Evolutionary conservation across 2,888 invertebrate species (phyloP), one percentile per base, ranked within the genome.

Genomic region (Epinotia bilunana): DNA sequence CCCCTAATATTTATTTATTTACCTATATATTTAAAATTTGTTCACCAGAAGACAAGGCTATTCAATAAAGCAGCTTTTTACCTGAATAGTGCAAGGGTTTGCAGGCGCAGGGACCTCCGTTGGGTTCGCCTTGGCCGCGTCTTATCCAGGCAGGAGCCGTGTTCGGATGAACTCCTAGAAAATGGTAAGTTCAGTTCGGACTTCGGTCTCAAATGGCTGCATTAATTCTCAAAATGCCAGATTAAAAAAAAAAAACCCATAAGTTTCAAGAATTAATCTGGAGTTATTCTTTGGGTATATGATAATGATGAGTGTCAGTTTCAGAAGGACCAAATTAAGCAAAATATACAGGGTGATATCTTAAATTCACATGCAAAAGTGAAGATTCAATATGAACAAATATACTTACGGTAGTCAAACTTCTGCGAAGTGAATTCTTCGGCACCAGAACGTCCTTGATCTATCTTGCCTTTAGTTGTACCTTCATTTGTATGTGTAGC

Each of bases 61-160:
- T 67, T 18, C 2, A 67, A 57, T 61, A n/a, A 16, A 18, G 18
- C 39, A 39, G 39, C 9, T 43, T 28, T 58, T 69, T 69, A 69
- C 69, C 69, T 46, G 60, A 20, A 46, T 6, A n/a, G 28, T 58
- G 43, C 1, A 60, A 46, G 12, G 69, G 58, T 23, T 3, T 60
- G 23, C 69, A 69, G 46, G n/a, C 23, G 28, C 69, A 69, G 20
- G 13, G 20, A n/a, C 20, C 16, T 58, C 39, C 43, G 20, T 23
- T 60, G 23, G 74, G 74, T 16, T 77, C 77, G 18, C 79, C 76
- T 60, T 77, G 71, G 9, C 78, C 79, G 28, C 72, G 69, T 61
- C 43, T 46, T 67, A 83, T 78, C 86, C 87, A 86, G 20, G 79
- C 74, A 13, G 86, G 86, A 13, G 85, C 84, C 9, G 82, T 80